phyloP scores from a whole-genome alignment of 2,113 vertebrate genomes.

The Cebus imitator region DNA sequence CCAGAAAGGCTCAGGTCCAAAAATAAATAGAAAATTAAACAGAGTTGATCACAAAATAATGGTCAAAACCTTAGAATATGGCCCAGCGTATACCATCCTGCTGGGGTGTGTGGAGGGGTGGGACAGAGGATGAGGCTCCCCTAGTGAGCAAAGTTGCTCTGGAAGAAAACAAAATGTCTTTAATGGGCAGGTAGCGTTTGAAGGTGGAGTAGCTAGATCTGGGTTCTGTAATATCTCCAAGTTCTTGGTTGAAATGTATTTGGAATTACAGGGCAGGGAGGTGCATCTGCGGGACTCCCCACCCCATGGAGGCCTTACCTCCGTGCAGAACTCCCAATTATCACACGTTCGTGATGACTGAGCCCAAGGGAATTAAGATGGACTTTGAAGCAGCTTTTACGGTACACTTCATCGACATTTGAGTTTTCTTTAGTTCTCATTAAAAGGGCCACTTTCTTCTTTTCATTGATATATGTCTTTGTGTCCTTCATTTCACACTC shows the following conservation, averaged over 20 bases:
- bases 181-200: constrained; percentile 25
- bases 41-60: constrained; percentile 43
- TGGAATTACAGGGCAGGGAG: background rate
- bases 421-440: constrained; percentile 80
- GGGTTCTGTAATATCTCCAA: background rate
- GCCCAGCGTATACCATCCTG: background rate
- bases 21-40: constrained; percentile 67
- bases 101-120: background rate
- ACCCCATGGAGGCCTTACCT: constrained; percentile 64
- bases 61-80: constrained; percentile 42
- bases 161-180: background rate
- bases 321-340: constrained; percentile 75
- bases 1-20: constrained; percentile 55
- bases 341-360: constrained; percentile 72
- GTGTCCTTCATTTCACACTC: constrained; percentile 75
- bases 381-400: constrained; percentile 81
- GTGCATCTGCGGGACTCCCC: background rate
- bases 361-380: constrained; percentile 77
- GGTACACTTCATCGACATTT: constrained; percentile 79
- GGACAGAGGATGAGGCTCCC: background rate
- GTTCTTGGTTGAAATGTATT: constrained; percentile 38
- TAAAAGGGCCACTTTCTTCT: constrained; percentile 81
- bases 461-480: constrained; percentile 79
- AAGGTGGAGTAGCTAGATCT: background rate
- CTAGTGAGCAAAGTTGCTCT: background rate